Percentiles rank a stretch among this genome's conserved stretches.
These are phyloP conservation scores for Caenorhabditis imperialis DNA, from an alignment of 2,888 invertebrate genomes.

Conservation along the genomic window DNA sequence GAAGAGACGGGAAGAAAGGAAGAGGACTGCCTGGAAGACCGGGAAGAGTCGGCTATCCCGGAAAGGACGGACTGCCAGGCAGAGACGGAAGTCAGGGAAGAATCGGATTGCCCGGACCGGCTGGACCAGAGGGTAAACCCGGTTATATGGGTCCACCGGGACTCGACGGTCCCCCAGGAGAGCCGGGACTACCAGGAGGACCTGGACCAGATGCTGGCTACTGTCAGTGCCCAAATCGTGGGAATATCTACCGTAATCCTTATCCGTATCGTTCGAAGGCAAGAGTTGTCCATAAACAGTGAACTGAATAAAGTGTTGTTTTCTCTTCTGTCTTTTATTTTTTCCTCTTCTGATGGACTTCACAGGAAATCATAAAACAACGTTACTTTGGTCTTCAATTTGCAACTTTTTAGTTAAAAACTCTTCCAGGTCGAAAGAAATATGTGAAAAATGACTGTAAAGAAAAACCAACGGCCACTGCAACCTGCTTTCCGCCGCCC, in stretches of 20 bases:
- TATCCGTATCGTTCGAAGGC: slow-evolving; percentile 35
- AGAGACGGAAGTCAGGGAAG: slow-evolving; percentile 44
- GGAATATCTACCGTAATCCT: slow-evolving; percentile 31
- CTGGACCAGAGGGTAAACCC: slow-evolving; percentile 46
- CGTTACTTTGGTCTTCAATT: neutral
- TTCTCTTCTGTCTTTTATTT: no score
- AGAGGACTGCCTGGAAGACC: slow-evolving; percentile 43
- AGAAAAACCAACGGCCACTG: no score
- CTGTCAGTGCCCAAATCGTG: slow-evolving; percentile 55
- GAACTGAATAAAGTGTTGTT: neutral
- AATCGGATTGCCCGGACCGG: slow-evolving; percentile 43
- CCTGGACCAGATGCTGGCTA: slow-evolving; percentile 59
- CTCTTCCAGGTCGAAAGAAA: no score
- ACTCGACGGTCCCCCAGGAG: slow-evolving; percentile 47
- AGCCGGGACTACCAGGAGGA: slow-evolving; percentile 41
- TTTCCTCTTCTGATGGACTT: no score
- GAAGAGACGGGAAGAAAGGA: slow-evolving; percentile 48
- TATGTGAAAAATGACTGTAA: no score
- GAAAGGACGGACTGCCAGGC: slow-evolving; percentile 54
- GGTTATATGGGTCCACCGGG: slow-evolving; percentile 50
- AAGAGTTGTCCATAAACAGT: neutral
- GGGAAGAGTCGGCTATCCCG: slow-evolving; percentile 49
- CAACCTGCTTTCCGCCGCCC: neutral
- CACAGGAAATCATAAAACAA: slow-evolving; percentile 27
- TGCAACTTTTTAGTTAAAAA: no score